Percentiles rank a stretch among this genome's conserved stretches.
These are phyloP conservation scores for Coboldia fuscipes DNA, from an alignment of 1,140 invertebrate genomes.

Conservation along the genomic window DNA sequence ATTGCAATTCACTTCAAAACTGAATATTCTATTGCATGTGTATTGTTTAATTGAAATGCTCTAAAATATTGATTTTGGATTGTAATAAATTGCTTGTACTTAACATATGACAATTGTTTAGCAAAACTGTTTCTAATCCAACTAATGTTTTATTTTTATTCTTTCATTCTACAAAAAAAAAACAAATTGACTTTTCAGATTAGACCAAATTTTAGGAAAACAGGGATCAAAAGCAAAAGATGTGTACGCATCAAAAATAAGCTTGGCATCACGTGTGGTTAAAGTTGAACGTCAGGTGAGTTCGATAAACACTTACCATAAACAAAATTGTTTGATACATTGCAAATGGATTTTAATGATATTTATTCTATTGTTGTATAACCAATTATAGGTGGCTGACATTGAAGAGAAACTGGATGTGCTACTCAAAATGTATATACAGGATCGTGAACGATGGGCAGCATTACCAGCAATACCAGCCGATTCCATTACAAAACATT, in stretches of 20 bases:
- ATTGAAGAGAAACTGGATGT: conserved; percentile 85
- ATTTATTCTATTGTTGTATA: neutral
- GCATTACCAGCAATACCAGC: conserved; percentile 24
- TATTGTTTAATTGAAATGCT: too few species aligned
- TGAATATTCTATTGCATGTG: too few species aligned
- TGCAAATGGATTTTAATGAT: neutral
- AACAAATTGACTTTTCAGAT: conserved; percentile 27
- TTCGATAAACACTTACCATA: conserved; percentile 1
- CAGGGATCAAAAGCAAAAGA: conserved; percentile 82
- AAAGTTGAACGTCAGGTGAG: conserved; percentile 87
- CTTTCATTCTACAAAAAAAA: neutral
- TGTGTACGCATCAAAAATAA: conserved; percentile 84
- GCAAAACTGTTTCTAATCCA: too few species aligned
- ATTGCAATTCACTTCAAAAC: too few species aligned
- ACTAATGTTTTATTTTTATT: neutral
- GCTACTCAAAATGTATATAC: conserved; percentile 79
- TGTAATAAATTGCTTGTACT: too few species aligned
- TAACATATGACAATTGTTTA: too few species aligned
- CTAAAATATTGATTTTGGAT: too few species aligned
- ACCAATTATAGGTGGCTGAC: conserved; percentile 57
- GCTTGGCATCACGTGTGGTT: conserved; percentile 76
- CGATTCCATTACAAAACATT: conserved; percentile 16
- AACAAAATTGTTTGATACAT: conserved; percentile 1
- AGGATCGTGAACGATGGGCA: conserved; percentile 52
- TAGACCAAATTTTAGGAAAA: conserved; percentile 87